Percentiles rank a stretch among this genome's conserved stretches.
phyloP scores from a whole-genome alignment of 2,888 invertebrate species.

The Sthenelais limicola region DNA sequence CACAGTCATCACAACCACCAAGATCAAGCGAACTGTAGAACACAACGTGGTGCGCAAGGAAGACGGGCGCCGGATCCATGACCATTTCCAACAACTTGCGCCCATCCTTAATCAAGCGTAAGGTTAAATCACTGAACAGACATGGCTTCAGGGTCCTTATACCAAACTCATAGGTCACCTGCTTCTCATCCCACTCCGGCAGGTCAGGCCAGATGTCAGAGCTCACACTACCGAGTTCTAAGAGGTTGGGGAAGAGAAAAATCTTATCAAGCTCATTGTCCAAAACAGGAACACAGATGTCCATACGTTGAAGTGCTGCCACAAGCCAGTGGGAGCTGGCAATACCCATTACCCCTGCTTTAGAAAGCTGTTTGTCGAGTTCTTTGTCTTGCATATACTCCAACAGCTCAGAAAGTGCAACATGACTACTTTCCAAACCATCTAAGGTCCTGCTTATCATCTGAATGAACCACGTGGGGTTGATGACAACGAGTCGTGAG shows the following conservation, averaged over 20 bases:
- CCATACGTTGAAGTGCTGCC: constrained; percentile 52
- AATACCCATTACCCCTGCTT: constrained; percentile 42
- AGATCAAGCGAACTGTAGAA: constrained; percentile 54
- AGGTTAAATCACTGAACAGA: constrained; percentile 53
- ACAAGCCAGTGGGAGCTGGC: constrained; percentile 55
- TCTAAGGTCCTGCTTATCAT: constrained; percentile 49
- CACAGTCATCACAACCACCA: constrained; percentile 57
- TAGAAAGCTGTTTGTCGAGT: constrained; percentile 53
- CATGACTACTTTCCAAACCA: constrained; percentile 47
- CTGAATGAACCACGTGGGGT: constrained; percentile 55
- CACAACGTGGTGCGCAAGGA: constrained; percentile 55
- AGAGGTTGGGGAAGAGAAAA: constrained; percentile 52
- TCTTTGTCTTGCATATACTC: constrained; percentile 52
- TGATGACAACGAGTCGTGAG: constrained; percentile 53
- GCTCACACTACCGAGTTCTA: constrained; percentile 53
- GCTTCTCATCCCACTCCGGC: constrained; percentile 58
- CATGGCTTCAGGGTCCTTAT: constrained; percentile 50
- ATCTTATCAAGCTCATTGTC: constrained; percentile 42
- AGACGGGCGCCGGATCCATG: constrained; percentile 54
- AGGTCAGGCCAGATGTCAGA: constrained; percentile 56
- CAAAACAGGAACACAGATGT: constrained; percentile 51
- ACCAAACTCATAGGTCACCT: constrained; percentile 55
- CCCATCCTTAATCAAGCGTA: constrained; percentile 51
- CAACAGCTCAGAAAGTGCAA: constrained; percentile 44
- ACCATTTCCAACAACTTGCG: constrained; percentile 52